Evolutionary conservation across 2,797 vertebrate genomes (phyloP).

Genomic region (Cottoperca gobio): DNA sequence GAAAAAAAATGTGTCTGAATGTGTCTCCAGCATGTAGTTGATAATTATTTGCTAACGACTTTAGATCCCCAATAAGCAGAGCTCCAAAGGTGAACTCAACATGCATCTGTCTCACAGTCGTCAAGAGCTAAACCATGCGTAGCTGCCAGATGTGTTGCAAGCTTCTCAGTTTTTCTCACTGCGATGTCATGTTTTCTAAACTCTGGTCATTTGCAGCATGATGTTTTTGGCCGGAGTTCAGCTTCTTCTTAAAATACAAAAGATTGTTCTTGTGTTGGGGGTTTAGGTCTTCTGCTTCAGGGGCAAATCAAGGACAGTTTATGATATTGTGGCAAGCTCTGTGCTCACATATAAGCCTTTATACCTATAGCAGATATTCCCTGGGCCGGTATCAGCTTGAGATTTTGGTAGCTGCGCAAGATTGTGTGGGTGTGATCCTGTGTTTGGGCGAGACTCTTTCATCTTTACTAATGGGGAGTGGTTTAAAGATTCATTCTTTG

Average conservation of each 20-base stretch:
- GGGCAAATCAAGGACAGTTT: constrained; percentile 37
- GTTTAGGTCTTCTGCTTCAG: constrained; percentile 39
- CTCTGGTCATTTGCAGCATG: constrained; percentile 56
- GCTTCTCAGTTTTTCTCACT: constrained; percentile 48
- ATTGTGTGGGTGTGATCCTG: constrained; percentile 55
- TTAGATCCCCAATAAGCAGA: constrained; percentile 56
- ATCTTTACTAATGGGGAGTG: constrained; percentile 61
- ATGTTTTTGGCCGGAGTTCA: constrained; percentile 69
- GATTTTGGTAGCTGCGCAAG: constrained; percentile 45
- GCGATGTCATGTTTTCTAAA: constrained; percentile 75
- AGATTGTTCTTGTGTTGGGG: constrained; percentile 43
- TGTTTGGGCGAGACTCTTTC: constrained; percentile 60
- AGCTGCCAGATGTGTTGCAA: constrained; percentile 78
- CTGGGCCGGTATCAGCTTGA: constrained; percentile 17
- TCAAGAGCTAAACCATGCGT: constrained; percentile 62
- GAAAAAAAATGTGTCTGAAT: constrained; percentile 42
- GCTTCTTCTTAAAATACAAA: constrained; percentile 43
- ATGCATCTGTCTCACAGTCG: constrained; percentile 72
- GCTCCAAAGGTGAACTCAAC: constrained; percentile 68
- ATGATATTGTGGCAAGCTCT: constrained; percentile 8
- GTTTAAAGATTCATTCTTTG: constrained; percentile 55
- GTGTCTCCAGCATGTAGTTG: constrained; percentile 56
- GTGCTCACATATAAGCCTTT: constrained; percentile 30
- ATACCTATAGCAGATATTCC: constrained; percentile 15
- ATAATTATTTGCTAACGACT: constrained; percentile 72